phyloP scores from a whole-genome alignment of 2,113 vertebrate species.

The Zootoca vivipara region DNA sequence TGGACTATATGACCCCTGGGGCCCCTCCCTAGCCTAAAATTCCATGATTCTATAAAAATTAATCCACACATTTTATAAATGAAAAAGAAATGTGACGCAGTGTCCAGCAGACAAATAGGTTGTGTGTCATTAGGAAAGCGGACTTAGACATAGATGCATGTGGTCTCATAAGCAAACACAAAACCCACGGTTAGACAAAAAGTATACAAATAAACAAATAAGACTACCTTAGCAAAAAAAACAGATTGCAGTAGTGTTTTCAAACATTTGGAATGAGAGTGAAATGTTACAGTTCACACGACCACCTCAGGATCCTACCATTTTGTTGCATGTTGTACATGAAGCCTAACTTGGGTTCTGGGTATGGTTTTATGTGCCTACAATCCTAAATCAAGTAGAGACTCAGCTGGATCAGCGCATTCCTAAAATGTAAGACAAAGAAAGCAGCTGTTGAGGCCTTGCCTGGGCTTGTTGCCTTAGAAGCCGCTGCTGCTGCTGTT shows the following conservation, averaged over 20 bases:
- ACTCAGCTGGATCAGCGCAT: rapidly evolving
- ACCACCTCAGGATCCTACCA: background rate
- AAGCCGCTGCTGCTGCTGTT: slow-evolving; percentile 72
- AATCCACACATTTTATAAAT: background rate
- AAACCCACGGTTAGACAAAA: background rate
- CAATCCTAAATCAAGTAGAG: background rate
- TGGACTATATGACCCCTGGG: too few species aligned
- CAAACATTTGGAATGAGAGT: background rate
- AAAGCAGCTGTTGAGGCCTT: slow-evolving; percentile 70
- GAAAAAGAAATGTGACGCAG: background rate
- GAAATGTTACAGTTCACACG: background rate
- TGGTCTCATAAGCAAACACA: background rate
- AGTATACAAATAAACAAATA: rapidly evolving
- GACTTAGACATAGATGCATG: background rate
- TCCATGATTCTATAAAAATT: background rate
- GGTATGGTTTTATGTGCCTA: background rate
- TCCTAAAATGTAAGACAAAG: slow-evolving; percentile 47
- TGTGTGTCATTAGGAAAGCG: background rate
- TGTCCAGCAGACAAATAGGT: background rate
- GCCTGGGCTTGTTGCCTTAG: slow-evolving; percentile 73
- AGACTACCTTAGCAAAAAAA: background rate
- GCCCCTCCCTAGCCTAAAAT: too few species aligned
- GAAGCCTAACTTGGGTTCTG: background rate
- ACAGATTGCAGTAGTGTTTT: background rate
- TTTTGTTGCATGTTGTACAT: background rate